A percentile compares a stretch with the other conserved stretches of the same genome.
Evolutionary conservation across 2,888 invertebrate species (phyloP).

Genomic region (Dryobotodes eremita): DNA sequence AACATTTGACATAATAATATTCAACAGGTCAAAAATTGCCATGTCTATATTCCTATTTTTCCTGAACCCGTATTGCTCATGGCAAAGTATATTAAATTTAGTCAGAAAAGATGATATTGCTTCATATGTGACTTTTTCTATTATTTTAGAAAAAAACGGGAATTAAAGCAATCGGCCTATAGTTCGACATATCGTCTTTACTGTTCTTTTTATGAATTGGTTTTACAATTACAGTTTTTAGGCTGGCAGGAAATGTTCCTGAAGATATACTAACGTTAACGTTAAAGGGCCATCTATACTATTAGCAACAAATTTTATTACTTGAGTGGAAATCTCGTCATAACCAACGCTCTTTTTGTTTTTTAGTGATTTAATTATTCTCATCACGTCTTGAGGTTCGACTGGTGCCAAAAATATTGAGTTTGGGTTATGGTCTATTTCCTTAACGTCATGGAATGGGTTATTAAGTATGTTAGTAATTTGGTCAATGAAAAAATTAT

Average conservation of each 20-base stretch:
- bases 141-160: too few species aligned
- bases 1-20: too few species aligned
- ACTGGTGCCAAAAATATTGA: conserved; percentile 20
- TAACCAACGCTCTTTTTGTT: background rate
- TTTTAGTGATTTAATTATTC: background rate
- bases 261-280: background rate
- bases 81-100: too few species aligned
- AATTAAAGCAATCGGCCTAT: too few species aligned
- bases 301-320: background rate
- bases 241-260: background rate
- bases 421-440: background rate
- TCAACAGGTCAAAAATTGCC: too few species aligned
- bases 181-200: too few species aligned
- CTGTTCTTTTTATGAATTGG: too few species aligned
- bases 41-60: too few species aligned
- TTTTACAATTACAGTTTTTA: background rate
- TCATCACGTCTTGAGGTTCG: background rate
- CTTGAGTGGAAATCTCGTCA: background rate
- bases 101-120: too few species aligned
- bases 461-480: background rate
- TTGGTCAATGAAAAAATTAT: conserved; percentile 16
- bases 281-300: background rate
- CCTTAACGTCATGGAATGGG: background rate
- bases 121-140: too few species aligned
- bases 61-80: too few species aligned